A percentile compares a stretch with the other conserved stretches of the same genome.
Evolutionary conservation across 2,113 vertebrate genomes (phyloP).

Genomic region (Eclectus roratus): DNA sequence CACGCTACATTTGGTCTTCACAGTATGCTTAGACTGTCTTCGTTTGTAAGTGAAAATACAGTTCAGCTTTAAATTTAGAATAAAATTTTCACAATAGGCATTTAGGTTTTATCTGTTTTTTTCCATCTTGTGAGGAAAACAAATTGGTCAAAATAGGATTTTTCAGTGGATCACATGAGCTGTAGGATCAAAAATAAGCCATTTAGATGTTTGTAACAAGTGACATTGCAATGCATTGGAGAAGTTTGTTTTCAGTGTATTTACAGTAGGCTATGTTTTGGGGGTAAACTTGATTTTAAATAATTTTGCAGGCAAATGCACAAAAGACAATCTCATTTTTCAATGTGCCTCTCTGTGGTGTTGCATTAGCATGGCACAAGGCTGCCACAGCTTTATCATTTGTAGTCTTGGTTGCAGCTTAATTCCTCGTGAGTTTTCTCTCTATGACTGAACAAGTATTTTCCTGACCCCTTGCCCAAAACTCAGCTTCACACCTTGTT

Average conservation of each 20-base stretch:
- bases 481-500: not conserved
- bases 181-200: not conserved
- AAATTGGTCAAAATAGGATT: not conserved
- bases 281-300: not conserved
- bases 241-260: not conserved
- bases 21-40: not conserved
- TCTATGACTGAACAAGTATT: not conserved
- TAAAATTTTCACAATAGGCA: not conserved
- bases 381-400: not conserved
- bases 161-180: not conserved
- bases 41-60: not conserved
- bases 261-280: not conserved
- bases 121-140: not conserved
- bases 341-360: not conserved
- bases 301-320: not conserved
- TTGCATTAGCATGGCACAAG: not conserved
- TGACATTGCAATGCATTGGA: not conserved
- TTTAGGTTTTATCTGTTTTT: not conserved
- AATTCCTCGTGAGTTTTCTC: not conserved
- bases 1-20: not conserved
- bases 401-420: fast-evolving
- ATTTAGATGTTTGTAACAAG: not conserved
- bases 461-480: not conserved
- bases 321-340: not conserved
- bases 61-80: not conserved